Evolutionary conservation across 2,888 invertebrate species (phyloP), one percentile per base, ranked within the genome.

Genomic region (Dyspetes luteomarginatus): DNA sequence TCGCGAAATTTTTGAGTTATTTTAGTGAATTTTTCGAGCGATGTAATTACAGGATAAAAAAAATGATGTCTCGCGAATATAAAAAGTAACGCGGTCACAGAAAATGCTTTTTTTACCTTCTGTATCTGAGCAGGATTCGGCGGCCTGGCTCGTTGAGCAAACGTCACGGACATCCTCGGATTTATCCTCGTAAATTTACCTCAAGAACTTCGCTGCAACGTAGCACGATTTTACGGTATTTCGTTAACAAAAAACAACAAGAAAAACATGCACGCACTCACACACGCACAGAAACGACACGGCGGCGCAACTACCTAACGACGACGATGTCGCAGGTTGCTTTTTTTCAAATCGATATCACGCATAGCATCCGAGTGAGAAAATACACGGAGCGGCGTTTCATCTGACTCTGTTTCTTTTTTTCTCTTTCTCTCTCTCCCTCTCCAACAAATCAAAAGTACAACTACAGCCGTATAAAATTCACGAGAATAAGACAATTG

Each of bases 121-220:
- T 98, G 97, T 88, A 98, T 97, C 92, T 97, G 97, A 62, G 96
- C 95, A 79, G 97, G 95, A 91, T 94, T 97, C 50, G 97, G 95
- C 65, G 97, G 95, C 75, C 95, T 94, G 74, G 95, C 95, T 89
- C 95, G 94, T 89, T 95, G 95, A 77, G 95, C 95, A 92, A 96
- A 96, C 78, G 95, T 94, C 87, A 96, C 94, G 58, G 96, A 96
- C 96, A 96, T 96, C 52, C 73, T 86, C 22, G 48, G 15, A 55
- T 36, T 43, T 22, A 45, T 45, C 22, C 22, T 43, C 22, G 52
- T 30, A 24, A 22, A 4, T 45, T 55, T 45, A 3, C 45, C 24
- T 64, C 17, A n/a, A 12, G 43, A 65, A 12, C n/a, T 17, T 4
- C 12, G 36, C 0, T 17, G 64, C 24, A 43, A 58, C 26, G 24